Evolutionary conservation across 2,113 vertebrate species (phyloP), one percentile per base, ranked within the genome.

Genomic region (Laterallus jamaicensis): DNA sequence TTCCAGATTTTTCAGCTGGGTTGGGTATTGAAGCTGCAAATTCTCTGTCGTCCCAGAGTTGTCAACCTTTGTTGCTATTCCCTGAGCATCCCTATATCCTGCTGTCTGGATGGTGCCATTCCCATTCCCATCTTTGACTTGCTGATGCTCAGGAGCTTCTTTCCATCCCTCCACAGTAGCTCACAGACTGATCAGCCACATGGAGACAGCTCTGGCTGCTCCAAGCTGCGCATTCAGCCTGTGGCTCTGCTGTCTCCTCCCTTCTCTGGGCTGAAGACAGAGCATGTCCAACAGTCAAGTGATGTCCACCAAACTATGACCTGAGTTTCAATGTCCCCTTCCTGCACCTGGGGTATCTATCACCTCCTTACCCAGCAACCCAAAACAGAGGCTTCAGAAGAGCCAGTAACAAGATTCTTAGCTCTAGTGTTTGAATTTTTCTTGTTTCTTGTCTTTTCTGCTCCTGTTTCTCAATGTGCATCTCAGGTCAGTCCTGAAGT

Each of bases 231-330:
- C 16, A 35, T n/a, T 59, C 59, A 88, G 12, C 25, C 70, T 5
- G 3, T 8, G 49, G 16, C 19, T 62, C 29, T 20, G 52, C 50
- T 42, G 42, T 22, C 77, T 76, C 37, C 37, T 60, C 44, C 25
- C 25, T 58, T 62, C 58, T 28, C 59, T 15, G 39, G 35, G 58
- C 58, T 76, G 71, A 19, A 60, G 49, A 4, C 17, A 22, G 49
- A 37, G 14, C 0, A 0, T 16, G 12, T 42, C 35, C 60, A 37
- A 6, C 31, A 28, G 17, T 32, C 1, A 2, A 50, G 7, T 13
- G 3, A 2, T 10, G 5, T 15, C 44, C 69, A 70, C 55, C 40
- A 60, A 56, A 14, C 44, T 21, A 11, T 26, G 16, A 10, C 15
- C 25, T 44, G 20, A 6, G 11, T 62, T 81, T 70, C 35, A 35